Evolutionary conservation across 2,113 vertebrate genomes (phyloP).

Genomic region (Steatornis caripensis): DNA sequence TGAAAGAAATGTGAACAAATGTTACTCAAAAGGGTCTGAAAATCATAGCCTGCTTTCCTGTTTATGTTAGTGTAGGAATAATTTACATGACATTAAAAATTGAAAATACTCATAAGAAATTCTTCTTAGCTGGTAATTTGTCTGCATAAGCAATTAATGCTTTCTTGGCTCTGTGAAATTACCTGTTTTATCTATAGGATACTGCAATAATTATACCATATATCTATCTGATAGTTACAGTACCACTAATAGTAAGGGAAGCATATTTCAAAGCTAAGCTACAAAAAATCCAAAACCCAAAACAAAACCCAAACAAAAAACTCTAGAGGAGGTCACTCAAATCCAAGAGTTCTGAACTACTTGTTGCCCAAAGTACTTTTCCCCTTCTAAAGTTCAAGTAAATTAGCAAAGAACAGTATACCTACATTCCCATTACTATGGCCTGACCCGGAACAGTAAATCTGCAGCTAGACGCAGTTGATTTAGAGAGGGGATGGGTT

Average conservation of each 20-base stretch:
- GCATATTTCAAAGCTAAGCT: not conserved
- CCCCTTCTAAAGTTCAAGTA: not conserved
- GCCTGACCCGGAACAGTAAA: not conserved
- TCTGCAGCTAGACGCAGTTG: not conserved
- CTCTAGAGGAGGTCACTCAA: not conserved
- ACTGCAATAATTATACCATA: not conserved
- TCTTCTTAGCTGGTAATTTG: not conserved
- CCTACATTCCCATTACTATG: not conserved
- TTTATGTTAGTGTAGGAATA: constrained; percentile 17
- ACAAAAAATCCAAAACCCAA: not conserved
- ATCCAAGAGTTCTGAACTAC: not conserved
- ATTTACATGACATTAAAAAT: constrained; percentile 51
- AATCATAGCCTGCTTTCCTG: constrained; percentile 21
- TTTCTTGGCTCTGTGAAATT: not conserved
- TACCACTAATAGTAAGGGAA: not conserved
- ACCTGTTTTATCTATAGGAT: not conserved
- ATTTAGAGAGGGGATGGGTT: not conserved
- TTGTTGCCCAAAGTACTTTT: not conserved
- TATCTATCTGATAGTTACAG: not conserved
- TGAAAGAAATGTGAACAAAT: not conserved
- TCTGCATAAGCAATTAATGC: constrained; percentile 1
- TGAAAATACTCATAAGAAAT: constrained; percentile 30
- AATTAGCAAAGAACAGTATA: not conserved
- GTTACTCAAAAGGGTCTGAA: constrained; percentile 14
- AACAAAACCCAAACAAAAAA: not conserved